A percentile compares a stretch with the other conserved stretches of the same genome.
These are phyloP conservation scores for Leptogaster cylindrica DNA, from an alignment of 2,888 invertebrate genomes.

Conservation along the genomic window DNA sequence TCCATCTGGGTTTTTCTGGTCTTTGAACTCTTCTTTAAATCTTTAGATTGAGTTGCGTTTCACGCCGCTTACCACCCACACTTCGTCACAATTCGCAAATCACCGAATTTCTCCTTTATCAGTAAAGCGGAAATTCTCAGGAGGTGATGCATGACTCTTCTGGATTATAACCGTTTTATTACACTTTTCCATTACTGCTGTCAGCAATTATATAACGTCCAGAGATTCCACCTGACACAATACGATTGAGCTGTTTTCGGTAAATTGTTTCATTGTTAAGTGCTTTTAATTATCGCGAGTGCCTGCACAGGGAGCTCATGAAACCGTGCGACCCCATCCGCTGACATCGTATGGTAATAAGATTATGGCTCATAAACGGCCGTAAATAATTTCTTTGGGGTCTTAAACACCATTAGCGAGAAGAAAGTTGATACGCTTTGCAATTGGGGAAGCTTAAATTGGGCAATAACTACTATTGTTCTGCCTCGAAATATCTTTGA, in stretches of 20 bases:
- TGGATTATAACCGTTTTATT: constrained; percentile 8
- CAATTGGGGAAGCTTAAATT: constrained; percentile 19
- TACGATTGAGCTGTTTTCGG: constrained; percentile 26
- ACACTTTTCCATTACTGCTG: constrained; percentile 22
- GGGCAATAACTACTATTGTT: constrained; percentile 26
- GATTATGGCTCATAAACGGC: constrained; percentile 29
- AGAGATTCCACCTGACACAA: constrained; percentile 9
- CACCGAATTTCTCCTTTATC: too few relatives aligned
- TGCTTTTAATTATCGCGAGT: constrained; percentile 29
- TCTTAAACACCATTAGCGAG: constrained; percentile 22
- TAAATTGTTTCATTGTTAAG: constrained; percentile 31
- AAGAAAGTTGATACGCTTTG: constrained; percentile 17
- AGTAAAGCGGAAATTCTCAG: constrained; percentile 7
- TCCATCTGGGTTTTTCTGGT: too few relatives aligned
- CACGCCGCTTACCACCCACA: too few relatives aligned
- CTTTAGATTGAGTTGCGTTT: too few relatives aligned
- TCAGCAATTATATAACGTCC: constrained; percentile 17
- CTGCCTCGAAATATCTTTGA: background rate
- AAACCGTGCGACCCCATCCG: background rate
- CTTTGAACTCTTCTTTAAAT: too few relatives aligned
- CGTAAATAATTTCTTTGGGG: constrained; percentile 13
- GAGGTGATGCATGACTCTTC: constrained; percentile 24
- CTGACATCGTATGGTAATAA: constrained; percentile 4
- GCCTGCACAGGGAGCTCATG: background rate
- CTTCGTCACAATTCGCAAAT: too few relatives aligned